Evolutionary conservation across 2,888 invertebrate species (phyloP).

Genomic region (Stratiomys singularior): DNA sequence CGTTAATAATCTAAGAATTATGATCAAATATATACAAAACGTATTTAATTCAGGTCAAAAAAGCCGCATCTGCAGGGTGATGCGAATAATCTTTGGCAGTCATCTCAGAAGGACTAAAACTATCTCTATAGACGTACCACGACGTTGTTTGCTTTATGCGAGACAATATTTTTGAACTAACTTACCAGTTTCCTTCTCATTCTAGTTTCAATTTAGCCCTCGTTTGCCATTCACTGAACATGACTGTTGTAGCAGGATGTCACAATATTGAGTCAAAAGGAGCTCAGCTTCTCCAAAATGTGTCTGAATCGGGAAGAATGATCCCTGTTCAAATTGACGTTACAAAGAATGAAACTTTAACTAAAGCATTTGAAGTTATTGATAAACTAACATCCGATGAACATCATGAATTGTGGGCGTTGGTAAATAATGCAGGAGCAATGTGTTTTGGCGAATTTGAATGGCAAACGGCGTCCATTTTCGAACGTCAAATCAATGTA

Average conservation of each 20-base stretch:
- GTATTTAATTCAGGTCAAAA: no score
- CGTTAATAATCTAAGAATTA: no score
- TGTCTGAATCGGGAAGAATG: constrained; percentile 62
- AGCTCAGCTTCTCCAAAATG: constrained; percentile 67
- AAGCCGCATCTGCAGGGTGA: no score
- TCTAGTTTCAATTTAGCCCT: constrained; percentile 58
- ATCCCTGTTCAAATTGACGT: constrained; percentile 73
- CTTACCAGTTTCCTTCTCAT: no score
- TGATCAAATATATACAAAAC: no score
- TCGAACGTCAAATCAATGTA: constrained; percentile 76
- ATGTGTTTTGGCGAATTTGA: constrained; percentile 93
- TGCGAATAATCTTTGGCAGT: no score
- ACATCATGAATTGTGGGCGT: constrained; percentile 71
- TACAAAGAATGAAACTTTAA: constrained; percentile 70
- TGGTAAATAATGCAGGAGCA: constrained; percentile 92
- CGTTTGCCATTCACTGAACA: constrained; percentile 62
- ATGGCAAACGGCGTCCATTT: constrained; percentile 81
- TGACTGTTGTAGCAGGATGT: constrained; percentile 83
- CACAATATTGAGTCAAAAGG: constrained; percentile 71
- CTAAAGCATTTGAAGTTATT: constrained; percentile 55
- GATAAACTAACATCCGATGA: constrained; percentile 54
- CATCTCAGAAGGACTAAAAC: no score
- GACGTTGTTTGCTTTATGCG: no score
- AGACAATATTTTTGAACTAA: no score
- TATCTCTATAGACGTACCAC: no score